phyloP scores from a whole-genome alignment of 2,113 vertebrate genomes.

The Otus sunia region DNA sequence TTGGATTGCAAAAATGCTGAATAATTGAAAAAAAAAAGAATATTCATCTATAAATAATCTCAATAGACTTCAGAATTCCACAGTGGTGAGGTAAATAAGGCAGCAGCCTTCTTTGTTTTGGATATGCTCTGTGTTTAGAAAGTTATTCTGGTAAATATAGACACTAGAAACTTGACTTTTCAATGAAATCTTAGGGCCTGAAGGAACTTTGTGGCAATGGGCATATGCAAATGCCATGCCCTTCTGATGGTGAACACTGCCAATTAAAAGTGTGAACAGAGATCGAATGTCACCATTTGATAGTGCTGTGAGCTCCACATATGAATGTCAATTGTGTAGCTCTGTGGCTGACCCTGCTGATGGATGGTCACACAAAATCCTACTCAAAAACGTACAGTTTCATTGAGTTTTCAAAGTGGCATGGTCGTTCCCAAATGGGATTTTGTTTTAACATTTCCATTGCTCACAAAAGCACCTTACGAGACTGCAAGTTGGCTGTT shows the following conservation, averaged over 20 bases:
- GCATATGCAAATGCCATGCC: neutral
- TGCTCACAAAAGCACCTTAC: neutral
- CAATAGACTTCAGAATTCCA: neutral
- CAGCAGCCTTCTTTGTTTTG: neutral
- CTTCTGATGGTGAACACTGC: neutral
- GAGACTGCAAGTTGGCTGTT: neutral
- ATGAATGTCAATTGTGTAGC: fast-evolving
- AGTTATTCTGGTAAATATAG: neutral
- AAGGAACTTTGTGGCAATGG: neutral
- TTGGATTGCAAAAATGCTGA: neutral
- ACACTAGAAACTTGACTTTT: neutral
- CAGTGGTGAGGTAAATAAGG: neutral
- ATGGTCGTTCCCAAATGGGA: neutral
- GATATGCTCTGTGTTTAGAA: neutral
- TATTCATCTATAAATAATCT: neutral
- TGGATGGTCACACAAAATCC: neutral
- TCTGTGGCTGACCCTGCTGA: neutral
- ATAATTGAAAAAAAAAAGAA: neutral
- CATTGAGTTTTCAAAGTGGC: neutral
- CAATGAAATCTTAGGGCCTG: neutral
- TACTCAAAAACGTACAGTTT: neutral
- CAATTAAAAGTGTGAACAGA: neutral
- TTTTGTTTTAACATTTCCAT: neutral
- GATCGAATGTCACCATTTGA: neutral
- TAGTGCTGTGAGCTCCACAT: neutral